Evolutionary conservation across 2,113 vertebrate genomes (phyloP).

Genomic region (Climacteris rufus): DNA sequence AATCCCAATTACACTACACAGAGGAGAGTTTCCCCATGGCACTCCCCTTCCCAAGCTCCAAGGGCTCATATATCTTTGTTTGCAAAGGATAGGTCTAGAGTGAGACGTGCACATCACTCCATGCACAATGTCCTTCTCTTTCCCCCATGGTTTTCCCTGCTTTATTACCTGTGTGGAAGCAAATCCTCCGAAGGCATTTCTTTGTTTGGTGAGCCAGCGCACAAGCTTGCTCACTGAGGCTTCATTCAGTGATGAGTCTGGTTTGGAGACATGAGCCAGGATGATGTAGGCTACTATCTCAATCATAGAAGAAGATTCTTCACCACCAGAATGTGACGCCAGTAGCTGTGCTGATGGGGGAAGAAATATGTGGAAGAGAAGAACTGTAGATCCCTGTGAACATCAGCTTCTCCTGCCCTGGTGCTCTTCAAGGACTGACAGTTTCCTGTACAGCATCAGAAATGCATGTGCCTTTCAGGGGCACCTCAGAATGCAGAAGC

Average conservation of each 20-base stretch:
- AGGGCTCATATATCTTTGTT: not conserved
- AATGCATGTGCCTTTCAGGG: not conserved
- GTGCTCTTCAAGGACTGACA: not conserved
- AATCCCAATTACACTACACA: not conserved
- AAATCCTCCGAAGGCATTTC: conserved; percentile 38
- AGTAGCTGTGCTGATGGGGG: not conserved
- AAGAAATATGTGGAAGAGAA: not conserved
- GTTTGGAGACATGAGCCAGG: conserved; percentile 31
- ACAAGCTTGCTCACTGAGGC: conserved; percentile 16
- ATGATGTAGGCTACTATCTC: conserved; percentile 51
- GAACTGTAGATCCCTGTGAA: not conserved
- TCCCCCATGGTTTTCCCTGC: not conserved
- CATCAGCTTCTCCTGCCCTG: not conserved
- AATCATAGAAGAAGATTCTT: not conserved
- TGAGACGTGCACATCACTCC: not conserved
- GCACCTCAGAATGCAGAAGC: not conserved
- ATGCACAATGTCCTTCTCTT: not conserved
- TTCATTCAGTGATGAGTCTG: not conserved
- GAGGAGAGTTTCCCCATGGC: not conserved
- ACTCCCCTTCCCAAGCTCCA: not conserved
- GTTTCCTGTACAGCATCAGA: not conserved
- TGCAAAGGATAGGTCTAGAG: not conserved
- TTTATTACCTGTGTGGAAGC: conserved; percentile 57
- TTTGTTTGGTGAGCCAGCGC: not conserved
- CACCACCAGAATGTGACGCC: not conserved